These are phyloP conservation scores for Tauraco hartlaubi DNA, from an alignment of 2,797 vertebrate species.

Conservation along the genomic window DNA sequence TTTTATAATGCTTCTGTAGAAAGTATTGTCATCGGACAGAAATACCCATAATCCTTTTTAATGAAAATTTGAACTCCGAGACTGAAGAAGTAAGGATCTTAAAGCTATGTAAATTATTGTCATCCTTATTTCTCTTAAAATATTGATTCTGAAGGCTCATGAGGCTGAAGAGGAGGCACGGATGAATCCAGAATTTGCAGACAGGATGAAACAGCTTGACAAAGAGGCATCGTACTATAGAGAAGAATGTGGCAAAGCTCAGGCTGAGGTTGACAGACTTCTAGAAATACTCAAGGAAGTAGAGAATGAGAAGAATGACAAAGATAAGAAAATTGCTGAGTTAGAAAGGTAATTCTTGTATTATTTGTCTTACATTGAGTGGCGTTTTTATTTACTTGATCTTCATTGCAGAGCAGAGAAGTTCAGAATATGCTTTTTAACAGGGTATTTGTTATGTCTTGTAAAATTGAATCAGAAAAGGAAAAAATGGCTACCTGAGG, in stretches of 20 bases:
- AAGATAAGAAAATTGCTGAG: conserved; percentile 93
- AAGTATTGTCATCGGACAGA: conserved; percentile 53
- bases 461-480: neutral
- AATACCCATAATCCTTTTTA: conserved; percentile 79
- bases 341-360: conserved; percentile 89
- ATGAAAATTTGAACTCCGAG: conserved; percentile 29
- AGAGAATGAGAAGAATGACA: conserved; percentile 91
- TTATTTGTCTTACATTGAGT: neutral
- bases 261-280: conserved; percentile 92
- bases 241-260: conserved; percentile 91
- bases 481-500: neutral
- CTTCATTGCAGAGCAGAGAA: neutral
- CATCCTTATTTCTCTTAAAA: conserved; percentile 54
- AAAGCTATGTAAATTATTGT: conserved; percentile 45
- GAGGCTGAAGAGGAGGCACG: conserved; percentile 87
- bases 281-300: conserved; percentile 92
- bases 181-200: conserved; percentile 90
- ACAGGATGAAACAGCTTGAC: conserved; percentile 91
- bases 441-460: neutral
- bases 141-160: conserved; percentile 85
- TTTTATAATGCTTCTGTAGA: neutral
- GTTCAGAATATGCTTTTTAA: neutral
- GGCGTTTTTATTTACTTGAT: neutral
- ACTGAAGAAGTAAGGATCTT: neutral
- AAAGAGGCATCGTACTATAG: conserved; percentile 92